Conservation (phyloP, 1,140 invertebrate genomes). For the Branchinecta lynchi region DNA sequence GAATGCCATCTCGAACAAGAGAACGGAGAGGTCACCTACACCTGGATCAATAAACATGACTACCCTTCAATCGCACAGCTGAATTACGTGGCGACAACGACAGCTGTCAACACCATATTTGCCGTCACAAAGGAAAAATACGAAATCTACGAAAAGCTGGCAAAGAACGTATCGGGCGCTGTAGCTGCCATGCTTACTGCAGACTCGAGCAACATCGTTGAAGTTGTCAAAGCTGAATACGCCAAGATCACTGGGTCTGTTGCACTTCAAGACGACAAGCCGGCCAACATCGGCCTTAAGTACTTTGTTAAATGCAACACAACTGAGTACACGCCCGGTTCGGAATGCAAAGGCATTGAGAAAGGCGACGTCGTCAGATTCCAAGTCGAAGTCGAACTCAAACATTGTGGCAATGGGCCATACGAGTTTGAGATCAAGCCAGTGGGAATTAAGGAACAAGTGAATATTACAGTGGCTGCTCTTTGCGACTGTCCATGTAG, state of each 20-base stretch:
- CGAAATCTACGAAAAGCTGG: constrained; percentile 38
- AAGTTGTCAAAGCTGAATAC: constrained; percentile 39
- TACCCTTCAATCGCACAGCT: constrained; percentile 29
- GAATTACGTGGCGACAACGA: constrained; percentile 30
- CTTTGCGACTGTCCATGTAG: constrained; percentile 21
- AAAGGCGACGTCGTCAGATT: constrained; percentile 37
- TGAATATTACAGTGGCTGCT: constrained; percentile 24
- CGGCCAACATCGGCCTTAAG: constrained; percentile 36
- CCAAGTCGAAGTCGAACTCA: constrained; percentile 23
- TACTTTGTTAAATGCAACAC: constrained; percentile 38
- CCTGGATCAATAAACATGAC: constrained; percentile 22
- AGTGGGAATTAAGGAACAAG: constrained; percentile 35
- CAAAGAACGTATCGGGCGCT: constrained; percentile 31
- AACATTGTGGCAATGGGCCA: not conserved
- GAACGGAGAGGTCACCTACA: constrained; percentile 34
- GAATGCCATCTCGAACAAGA: constrained; percentile 39
- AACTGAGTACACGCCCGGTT: constrained; percentile 31
- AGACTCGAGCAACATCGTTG: constrained; percentile 45
- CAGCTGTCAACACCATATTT: constrained; percentile 47
- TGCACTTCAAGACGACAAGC: constrained; percentile 36
- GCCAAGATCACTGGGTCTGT: constrained; percentile 37
- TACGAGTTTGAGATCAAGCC: constrained; percentile 5
- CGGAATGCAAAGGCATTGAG: constrained; percentile 36
- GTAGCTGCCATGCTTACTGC: constrained; percentile 39
- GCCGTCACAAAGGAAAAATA: constrained; percentile 42